Conservation (phyloP, 2,888 invertebrate species). For the Synergus laeviventris region DNA sequence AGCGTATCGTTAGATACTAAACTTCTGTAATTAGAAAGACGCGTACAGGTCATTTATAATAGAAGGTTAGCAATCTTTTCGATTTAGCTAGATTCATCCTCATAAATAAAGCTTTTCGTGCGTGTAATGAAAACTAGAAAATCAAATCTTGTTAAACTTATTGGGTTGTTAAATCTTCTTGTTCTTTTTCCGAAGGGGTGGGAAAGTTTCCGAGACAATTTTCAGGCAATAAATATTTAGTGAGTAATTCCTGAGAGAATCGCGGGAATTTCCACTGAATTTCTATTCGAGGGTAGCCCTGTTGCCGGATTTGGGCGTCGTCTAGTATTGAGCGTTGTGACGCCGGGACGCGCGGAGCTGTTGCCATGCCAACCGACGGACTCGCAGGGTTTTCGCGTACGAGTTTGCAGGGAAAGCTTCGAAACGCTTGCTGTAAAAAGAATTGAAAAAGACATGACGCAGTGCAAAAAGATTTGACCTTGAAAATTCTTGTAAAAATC, state of each 20-base stretch:
- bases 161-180: neutral
- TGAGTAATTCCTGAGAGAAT: conserved; percentile 32
- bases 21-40: conserved; percentile 34
- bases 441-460: conserved; percentile 24
- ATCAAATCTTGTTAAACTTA: neutral
- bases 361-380: conserved; percentile 75
- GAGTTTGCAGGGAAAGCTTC: conserved; percentile 45
- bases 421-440: conserved; percentile 40
- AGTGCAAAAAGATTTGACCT: conserved; percentile 26
- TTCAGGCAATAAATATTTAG: neutral
- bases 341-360: conserved; percentile 74
- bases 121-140: neutral
- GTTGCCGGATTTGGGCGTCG: conserved; percentile 71
- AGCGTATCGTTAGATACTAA: conserved; percentile 38
- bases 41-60: neutral
- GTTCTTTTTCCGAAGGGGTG: neutral
- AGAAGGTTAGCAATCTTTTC: neutral
- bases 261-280: conserved; percentile 40
- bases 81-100: neutral
- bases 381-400: conserved; percentile 60
- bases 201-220: neutral
- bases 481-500: conserved; percentile 2
- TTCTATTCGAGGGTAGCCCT: conserved; percentile 49
- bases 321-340: conserved; percentile 75
- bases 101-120: neutral